Conservation (phyloP, 2,113 vertebrate genomes). For the Butorides virescens region DNA sequence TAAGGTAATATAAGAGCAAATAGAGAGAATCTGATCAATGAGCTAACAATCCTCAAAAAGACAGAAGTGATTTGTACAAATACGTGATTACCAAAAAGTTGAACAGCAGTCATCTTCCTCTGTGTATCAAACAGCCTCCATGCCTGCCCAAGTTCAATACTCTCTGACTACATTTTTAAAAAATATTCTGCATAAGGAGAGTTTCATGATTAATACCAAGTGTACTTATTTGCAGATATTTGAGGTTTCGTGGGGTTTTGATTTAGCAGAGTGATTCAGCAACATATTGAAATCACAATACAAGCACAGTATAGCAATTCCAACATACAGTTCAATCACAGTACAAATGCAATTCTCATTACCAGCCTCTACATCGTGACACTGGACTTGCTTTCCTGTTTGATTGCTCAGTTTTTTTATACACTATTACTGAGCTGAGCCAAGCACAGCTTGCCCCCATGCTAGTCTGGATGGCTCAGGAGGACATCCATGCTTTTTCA, state of each 20-base stretch:
- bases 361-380: background rate
- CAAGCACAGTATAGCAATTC: background rate
- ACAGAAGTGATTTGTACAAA: background rate
- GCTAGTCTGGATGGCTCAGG: background rate
- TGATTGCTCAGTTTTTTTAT: background rate
- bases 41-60: background rate
- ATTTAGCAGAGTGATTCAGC: background rate
- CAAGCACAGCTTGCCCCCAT: background rate
- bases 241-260: background rate
- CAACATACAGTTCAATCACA: background rate
- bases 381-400: background rate
- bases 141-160: background rate
- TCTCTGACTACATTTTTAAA: too few relatives aligned
- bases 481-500: background rate
- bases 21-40: background rate
- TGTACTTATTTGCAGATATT: background rate
- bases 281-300: background rate
- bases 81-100: background rate
- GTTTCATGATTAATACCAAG: background rate
- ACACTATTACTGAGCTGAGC: background rate
- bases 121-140: background rate
- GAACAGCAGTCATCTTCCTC: background rate
- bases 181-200: background rate
- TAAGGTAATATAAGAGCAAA: background rate
- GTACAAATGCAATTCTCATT: background rate